Conservation (phyloP, 2,113 vertebrate species). For the Campylorhamphus procurvoides region DNA sequence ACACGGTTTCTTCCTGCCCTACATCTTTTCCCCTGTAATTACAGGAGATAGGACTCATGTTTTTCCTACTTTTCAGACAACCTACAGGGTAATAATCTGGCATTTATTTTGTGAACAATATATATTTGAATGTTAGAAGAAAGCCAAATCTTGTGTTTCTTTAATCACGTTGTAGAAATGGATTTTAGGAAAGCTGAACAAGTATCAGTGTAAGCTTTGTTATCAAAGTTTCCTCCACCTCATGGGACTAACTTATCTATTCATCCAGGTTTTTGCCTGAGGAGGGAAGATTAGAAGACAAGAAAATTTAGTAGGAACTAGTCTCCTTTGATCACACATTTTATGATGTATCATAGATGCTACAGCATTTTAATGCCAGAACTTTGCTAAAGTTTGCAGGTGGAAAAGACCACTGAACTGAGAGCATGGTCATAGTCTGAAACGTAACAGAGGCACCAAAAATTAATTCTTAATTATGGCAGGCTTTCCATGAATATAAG, state of each 20-base stretch:
- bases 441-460: background rate
- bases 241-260: conserved; percentile 15
- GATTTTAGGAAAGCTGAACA: background rate
- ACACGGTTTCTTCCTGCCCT: background rate
- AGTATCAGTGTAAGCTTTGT: background rate
- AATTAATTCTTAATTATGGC: background rate
- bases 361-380: background rate
- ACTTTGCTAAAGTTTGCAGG: background rate
- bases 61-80: background rate
- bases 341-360: background rate
- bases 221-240: conserved; percentile 5
- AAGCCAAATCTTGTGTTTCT: background rate
- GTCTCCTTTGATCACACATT: conserved; percentile 22
- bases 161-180: background rate
- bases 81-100: background rate
- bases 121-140: background rate
- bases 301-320: background rate
- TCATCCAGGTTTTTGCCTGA: conserved; percentile 51
- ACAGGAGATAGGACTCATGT: background rate
- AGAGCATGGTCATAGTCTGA: background rate
- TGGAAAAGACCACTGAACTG: background rate
- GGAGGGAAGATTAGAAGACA: conserved; percentile 36
- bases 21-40: background rate
- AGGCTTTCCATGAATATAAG: background rate
- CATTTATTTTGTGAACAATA: background rate